phyloP scores from a whole-genome alignment of 2,113 vertebrate genomes.

The Clarias batrachus region DNA sequence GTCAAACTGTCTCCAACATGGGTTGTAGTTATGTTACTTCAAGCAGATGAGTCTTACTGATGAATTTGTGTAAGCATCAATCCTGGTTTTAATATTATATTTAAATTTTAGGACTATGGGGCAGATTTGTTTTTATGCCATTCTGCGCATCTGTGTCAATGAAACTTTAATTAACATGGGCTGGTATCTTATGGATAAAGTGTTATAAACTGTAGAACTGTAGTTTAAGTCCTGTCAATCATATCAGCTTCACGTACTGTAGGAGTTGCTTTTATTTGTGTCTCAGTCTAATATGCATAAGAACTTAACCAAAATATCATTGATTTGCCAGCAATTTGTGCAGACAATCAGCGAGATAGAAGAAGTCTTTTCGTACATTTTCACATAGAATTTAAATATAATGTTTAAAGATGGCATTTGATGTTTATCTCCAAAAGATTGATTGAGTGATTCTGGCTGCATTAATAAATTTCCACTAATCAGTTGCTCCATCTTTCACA shows the following conservation, averaged over 20 bases:
- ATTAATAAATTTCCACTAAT: not conserved
- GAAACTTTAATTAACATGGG: not conserved
- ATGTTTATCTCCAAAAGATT: not conserved
- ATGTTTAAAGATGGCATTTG: too few relatives aligned
- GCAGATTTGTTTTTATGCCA: not conserved
- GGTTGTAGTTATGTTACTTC: not conserved
- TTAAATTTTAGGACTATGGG: not conserved
- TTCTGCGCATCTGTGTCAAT: not conserved
- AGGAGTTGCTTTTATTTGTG: not conserved
- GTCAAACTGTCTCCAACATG: too few relatives aligned
- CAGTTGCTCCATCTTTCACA: conserved; percentile 11
- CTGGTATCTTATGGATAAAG: not conserved
- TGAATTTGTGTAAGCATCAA: not conserved
- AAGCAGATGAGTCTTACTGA: not conserved
- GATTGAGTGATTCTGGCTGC: not conserved
- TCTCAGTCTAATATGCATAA: not conserved
- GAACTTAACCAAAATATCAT: not conserved
- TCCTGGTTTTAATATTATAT: not conserved
- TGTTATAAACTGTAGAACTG: not conserved
- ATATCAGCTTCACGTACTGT: not conserved
- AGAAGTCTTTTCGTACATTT: not conserved
- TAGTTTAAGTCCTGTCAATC: not conserved
- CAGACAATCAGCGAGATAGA: not conserved
- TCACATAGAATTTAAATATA: not conserved
- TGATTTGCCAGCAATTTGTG: not conserved